Evolutionary conservation across 2,888 invertebrate species (phyloP).

Genomic region (Thecophora atra): DNA sequence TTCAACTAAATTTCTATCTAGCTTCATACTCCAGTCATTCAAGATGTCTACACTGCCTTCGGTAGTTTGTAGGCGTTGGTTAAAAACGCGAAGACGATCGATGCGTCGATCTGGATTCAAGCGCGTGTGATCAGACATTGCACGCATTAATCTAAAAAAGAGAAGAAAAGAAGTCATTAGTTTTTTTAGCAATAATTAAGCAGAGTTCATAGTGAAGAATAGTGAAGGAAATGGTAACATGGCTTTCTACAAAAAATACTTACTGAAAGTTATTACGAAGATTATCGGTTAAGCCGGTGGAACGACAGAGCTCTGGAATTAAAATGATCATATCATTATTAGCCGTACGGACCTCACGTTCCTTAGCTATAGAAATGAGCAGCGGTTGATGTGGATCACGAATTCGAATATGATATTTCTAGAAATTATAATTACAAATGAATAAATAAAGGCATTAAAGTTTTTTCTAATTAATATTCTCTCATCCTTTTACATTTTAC

Average conservation of each 20-base stretch:
- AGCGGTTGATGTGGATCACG: constrained; percentile 77
- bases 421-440: constrained; percentile 38
- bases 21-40: constrained; percentile 75
- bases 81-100: constrained; percentile 74
- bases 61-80: constrained; percentile 70
- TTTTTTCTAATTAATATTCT: too few species aligned
- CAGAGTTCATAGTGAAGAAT: neutral
- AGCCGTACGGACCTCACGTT: constrained; percentile 75
- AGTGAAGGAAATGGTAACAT: too few species aligned
- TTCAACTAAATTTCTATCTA: constrained; percentile 72
- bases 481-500: constrained; percentile 29
- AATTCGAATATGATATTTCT: constrained; percentile 78
- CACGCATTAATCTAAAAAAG: constrained; percentile 70
- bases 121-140: constrained; percentile 79
- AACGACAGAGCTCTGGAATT: constrained; percentile 85
- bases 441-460: neutral
- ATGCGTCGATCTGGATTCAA: constrained; percentile 79
- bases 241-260: constrained; percentile 65
- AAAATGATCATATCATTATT: constrained; percentile 74
- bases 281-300: constrained; percentile 81
- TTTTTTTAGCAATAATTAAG: too few species aligned
- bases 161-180: too few species aligned
- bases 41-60: constrained; percentile 71
- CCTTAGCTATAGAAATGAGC: constrained; percentile 76
- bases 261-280: constrained; percentile 74